Percentiles rank a stretch among this genome's conserved stretches.
These are phyloP conservation scores for Atrina japonica DNA, from an alignment of 2,888 invertebrate species.

Conservation along the genomic window DNA sequence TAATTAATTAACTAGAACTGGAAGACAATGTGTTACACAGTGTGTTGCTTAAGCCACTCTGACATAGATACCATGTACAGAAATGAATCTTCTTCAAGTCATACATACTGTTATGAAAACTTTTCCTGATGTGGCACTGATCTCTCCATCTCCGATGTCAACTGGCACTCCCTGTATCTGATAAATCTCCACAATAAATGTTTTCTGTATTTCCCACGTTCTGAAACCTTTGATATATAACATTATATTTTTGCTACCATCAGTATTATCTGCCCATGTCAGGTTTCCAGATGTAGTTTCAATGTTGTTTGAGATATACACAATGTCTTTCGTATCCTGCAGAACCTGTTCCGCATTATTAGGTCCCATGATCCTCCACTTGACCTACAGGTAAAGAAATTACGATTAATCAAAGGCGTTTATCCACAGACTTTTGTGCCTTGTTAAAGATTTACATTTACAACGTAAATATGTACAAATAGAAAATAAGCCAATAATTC, in stretches of 20 bases:
- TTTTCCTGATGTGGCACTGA: constrained; percentile 63
- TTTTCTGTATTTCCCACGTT: constrained; percentile 77
- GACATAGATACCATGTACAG: too few species aligned
- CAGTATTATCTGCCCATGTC: constrained; percentile 71
- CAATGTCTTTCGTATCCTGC: constrained; percentile 73
- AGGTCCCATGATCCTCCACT: constrained; percentile 78
- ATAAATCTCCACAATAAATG: constrained; percentile 70
- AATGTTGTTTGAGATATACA: constrained; percentile 49
- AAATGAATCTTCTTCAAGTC: neutral
- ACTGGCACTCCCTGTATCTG: constrained; percentile 68
- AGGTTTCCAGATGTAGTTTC: constrained; percentile 72
- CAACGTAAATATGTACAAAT: too few species aligned
- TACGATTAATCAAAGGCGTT: neutral
- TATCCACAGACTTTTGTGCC: neutral
- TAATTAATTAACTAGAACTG: too few species aligned
- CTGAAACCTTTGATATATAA: constrained; percentile 73
- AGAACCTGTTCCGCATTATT: constrained; percentile 71
- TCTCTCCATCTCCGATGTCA: constrained; percentile 71
- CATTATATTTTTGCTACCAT: constrained; percentile 69
- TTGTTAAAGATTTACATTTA: too few species aligned
- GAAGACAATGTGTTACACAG: too few species aligned
- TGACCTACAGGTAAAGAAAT: constrained; percentile 59
- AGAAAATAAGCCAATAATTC: too few species aligned
- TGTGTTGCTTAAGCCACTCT: too few species aligned
- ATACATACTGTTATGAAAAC: constrained; percentile 70